A percentile compares a stretch with the other conserved stretches of the same genome.
Evolutionary conservation across 2,113 vertebrate genomes (phyloP).

Genomic region (Equus quagga): DNA sequence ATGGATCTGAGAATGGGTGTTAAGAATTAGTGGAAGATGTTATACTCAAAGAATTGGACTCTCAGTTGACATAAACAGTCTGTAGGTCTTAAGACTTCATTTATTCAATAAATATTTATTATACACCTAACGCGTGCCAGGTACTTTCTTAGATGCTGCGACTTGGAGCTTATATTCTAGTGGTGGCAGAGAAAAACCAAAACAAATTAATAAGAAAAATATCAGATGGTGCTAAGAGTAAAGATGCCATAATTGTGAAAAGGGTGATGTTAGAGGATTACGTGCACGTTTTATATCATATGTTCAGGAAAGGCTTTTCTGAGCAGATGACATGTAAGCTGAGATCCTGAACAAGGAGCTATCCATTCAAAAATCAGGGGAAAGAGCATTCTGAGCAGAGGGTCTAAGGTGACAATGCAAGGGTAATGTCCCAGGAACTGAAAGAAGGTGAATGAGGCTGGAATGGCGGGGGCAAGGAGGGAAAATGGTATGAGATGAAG

Average conservation of each 20-base stretch:
- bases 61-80: neutral
- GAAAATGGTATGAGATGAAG: neutral
- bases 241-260: neutral
- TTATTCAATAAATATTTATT: slow-evolving; percentile 4
- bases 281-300: neutral
- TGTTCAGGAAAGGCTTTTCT: neutral
- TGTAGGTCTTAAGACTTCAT: neutral
- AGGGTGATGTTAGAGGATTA: neutral
- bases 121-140: neutral
- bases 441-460: neutral
- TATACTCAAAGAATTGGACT: slow-evolving; percentile 1
- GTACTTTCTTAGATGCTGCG: neutral
- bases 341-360: neutral
- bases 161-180: neutral
- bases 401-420: neutral
- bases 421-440: neutral
- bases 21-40: slow-evolving; percentile 8
- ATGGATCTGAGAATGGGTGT: neutral
- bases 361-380: neutral
- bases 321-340: neutral
- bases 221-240: neutral
- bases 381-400: neutral
- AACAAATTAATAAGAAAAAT: neutral
- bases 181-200: neutral
- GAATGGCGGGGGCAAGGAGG: neutral